phyloP scores from a whole-genome alignment of 2,113 vertebrate species.

The Hemiscyllium ocellatum region DNA sequence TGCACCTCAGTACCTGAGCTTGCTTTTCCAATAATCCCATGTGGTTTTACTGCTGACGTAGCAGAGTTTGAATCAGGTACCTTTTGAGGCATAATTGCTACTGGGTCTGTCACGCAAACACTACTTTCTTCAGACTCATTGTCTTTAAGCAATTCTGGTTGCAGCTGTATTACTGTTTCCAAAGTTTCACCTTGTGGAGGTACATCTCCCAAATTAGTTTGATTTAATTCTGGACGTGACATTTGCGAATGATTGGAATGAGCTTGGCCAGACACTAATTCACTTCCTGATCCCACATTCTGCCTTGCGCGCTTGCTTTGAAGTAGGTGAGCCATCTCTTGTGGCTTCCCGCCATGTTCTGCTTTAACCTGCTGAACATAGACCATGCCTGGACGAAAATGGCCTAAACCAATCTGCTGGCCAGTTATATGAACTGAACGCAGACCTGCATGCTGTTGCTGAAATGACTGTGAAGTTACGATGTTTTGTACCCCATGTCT shows the following conservation, averaged over 20 bases:
- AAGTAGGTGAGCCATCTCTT: not conserved
- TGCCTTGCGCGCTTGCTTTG: slow-evolving; percentile 26
- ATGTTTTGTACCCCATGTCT: not conserved
- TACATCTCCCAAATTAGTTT: slow-evolving; percentile 15
- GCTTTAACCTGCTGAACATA: slow-evolving; percentile 20
- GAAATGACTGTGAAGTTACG: not conserved
- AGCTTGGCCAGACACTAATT: slow-evolving; percentile 16
- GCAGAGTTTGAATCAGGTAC: not conserved
- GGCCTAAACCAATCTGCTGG: slow-evolving; percentile 17
- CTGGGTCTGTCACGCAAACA: not conserved
- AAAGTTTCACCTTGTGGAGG: not conserved
- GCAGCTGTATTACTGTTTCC: not conserved
- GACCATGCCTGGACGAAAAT: slow-evolving; percentile 28
- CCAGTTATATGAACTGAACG: slow-evolving; percentile 23
- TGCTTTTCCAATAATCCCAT: not conserved
- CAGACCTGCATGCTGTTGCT: not conserved
- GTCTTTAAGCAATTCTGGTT: slow-evolving; percentile 18
- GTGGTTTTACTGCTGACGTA: not conserved
- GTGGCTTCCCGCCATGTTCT: slow-evolving; percentile 18
- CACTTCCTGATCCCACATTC: not conserved
- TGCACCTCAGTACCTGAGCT: not conserved
- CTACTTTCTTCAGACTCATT: slow-evolving; percentile 4
- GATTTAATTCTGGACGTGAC: not conserved
- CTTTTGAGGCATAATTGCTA: slow-evolving; percentile 8
- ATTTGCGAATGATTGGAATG: slow-evolving; percentile 10